phyloP scores from a whole-genome alignment of 2,113 vertebrate species.

The Himantopus leucocephalus region DNA sequence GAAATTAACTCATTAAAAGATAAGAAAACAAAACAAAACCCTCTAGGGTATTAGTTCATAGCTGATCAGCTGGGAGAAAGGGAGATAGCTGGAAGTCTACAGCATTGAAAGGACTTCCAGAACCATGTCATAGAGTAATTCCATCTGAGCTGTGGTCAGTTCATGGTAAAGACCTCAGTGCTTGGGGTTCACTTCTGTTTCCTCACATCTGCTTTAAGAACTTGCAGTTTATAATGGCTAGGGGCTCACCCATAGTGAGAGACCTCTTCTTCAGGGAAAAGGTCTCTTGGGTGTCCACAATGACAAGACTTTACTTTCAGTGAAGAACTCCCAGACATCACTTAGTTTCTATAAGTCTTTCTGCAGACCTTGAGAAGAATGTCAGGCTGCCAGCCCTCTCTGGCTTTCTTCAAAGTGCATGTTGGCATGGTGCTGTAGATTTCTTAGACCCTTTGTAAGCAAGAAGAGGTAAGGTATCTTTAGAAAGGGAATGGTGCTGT shows the following conservation, averaged over 20 bases:
- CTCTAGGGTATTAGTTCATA: neutral
- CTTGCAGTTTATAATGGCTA: neutral
- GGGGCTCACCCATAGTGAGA: neutral
- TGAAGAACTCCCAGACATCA: neutral
- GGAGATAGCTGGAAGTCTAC: neutral
- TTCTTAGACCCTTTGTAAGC: neutral
- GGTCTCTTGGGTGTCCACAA: neutral
- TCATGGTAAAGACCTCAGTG: rapidly evolving
- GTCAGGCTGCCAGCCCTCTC: neutral
- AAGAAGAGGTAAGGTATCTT: neutral
- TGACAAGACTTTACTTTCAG: neutral
- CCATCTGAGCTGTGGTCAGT: neutral
- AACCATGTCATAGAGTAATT: neutral
- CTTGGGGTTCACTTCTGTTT: neutral
- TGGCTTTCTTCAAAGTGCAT: neutral
- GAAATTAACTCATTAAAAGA: neutral
- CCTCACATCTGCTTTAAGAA: neutral
- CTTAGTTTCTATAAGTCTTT: neutral
- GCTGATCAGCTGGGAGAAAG: neutral
- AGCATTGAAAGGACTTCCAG: neutral
- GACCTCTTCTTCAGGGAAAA: neutral
- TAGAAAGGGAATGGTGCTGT: neutral
- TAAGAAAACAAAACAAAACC: neutral
- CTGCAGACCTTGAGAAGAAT: neutral
- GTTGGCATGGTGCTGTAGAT: neutral